Conservation (phyloP, 2,797 vertebrate species). For the Adrianichthys oophorus region DNA sequence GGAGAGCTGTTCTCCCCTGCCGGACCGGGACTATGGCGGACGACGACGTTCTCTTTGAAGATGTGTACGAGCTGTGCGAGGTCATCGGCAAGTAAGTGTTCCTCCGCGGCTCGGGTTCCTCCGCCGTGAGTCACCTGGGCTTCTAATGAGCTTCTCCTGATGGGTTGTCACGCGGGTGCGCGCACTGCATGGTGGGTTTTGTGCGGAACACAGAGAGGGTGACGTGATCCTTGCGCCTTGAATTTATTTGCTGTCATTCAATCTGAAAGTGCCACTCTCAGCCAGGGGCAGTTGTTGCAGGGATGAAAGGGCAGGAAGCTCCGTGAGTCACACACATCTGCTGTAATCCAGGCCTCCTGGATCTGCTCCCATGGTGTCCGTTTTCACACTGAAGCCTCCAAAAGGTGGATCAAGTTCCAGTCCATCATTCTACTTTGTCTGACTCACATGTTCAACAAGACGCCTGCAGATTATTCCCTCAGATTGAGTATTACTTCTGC, state of each 20-base stretch:
- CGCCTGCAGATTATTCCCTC: neutral
- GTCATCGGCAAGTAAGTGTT: conserved; percentile 97
- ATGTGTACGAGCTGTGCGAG: conserved; percentile 98
- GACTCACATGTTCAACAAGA: no score
- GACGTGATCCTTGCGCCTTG: no score
- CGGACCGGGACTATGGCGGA: conserved; percentile 90
- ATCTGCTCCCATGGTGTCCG: neutral
- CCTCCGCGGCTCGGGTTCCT: neutral
- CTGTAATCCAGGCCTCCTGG: conserved; percentile 13
- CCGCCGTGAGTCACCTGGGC: neutral
- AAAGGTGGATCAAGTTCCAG: no score
- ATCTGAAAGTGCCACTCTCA: conserved; percentile 25
- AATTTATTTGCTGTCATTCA: neutral
- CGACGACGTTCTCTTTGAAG: conserved; percentile 98
- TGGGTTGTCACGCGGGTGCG: conserved; percentile 2
- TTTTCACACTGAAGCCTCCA: conserved; percentile 5
- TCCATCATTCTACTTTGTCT: no score
- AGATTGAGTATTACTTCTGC: neutral
- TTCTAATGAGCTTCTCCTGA: conserved; percentile 27
- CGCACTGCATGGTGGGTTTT: conserved; percentile 10
- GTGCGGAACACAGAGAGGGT: neutral
- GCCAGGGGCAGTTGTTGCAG: conserved; percentile 52
- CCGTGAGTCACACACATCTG: conserved; percentile 46
- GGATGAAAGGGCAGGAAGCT: conserved; percentile 58
- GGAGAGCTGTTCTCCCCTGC: conserved; percentile 63